A percentile compares a stretch with the other conserved stretches of the same genome.
Evolutionary conservation across 2,113 vertebrate genomes (phyloP).

Genomic region (Rafetus swinhoei): DNA sequence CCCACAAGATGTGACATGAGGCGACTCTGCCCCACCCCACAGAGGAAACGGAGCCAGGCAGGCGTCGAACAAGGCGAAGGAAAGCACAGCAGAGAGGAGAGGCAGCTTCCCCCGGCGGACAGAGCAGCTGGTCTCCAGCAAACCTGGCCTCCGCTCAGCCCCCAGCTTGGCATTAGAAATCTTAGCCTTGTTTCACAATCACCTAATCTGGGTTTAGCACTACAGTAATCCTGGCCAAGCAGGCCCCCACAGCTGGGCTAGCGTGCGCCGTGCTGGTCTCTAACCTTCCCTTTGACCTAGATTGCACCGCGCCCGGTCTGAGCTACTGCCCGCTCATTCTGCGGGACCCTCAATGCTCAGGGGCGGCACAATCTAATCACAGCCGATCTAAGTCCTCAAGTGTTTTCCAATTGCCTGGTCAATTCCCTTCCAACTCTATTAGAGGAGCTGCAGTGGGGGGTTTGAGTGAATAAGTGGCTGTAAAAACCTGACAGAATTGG

Average conservation of each 20-base stretch:
- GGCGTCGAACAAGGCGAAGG: neutral
- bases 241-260: neutral
- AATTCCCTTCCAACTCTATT: neutral
- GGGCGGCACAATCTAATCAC: neutral
- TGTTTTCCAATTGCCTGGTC: neutral
- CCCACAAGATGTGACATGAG: neutral
- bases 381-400: neutral
- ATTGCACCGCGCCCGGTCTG: fast-evolving
- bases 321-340: neutral
- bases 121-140: neutral
- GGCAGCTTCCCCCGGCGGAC: neutral
- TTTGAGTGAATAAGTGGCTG: slow-evolving; percentile 37
- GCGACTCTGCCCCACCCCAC: too few relatives aligned
- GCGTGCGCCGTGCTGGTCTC: fast-evolving
- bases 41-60: neutral
- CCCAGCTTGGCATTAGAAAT: neutral
- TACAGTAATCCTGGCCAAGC: fast-evolving
- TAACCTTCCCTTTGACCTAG: neutral
- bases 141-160: neutral
- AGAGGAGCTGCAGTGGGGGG: neutral
- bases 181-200: fast-evolving
- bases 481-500: slow-evolving; percentile 26
- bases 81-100: neutral
- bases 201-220: neutral
- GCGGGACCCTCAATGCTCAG: fast-evolving